Percentiles rank a stretch among this genome's conserved stretches.
Conservation (phyloP, 2,113 vertebrate species). For the Edolisoma coerulescens region DNA sequence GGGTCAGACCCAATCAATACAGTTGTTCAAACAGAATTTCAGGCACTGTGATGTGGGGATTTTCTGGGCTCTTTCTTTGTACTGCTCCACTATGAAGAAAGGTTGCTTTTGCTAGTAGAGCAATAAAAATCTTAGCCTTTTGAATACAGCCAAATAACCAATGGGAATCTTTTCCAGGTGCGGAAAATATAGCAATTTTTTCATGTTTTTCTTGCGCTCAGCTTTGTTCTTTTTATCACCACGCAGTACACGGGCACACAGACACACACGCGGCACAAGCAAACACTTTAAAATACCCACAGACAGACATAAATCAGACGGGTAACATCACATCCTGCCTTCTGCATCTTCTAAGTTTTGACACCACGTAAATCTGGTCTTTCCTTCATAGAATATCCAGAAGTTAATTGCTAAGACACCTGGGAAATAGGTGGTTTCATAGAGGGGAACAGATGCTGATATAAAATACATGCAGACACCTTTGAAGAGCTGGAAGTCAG, state of each 20-base stretch:
- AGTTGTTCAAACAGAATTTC: slow-evolving; percentile 95
- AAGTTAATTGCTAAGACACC: slow-evolving; percentile 22
- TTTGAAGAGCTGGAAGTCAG: background rate
- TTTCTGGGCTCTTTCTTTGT: slow-evolving; percentile 90
- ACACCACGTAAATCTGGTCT: background rate
- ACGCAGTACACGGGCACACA: background rate
- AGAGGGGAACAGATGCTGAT: background rate
- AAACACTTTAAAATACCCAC: background rate
- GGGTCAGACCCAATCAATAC: slow-evolving; percentile 90
- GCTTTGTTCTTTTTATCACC: slow-evolving; percentile 67
- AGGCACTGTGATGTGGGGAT: slow-evolving; percentile 80
- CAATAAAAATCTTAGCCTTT: slow-evolving; percentile 75
- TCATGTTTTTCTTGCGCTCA: background rate
- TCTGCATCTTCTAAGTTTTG: background rate
- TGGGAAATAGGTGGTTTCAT: background rate
- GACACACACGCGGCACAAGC: background rate
- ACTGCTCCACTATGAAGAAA: slow-evolving; percentile 83
- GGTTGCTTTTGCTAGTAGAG: slow-evolving; percentile 73
- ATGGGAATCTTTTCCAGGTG: slow-evolving; percentile 35
- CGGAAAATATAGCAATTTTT: slow-evolving; percentile 53
- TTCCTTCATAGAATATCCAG: background rate
- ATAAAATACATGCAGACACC: background rate
- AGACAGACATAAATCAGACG: slow-evolving; percentile 9
- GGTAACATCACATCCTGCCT: slow-evolving; percentile 29
- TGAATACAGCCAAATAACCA: slow-evolving; percentile 65